Percentiles rank a stretch among this genome's conserved stretches.
Evolutionary conservation across 2,113 vertebrate species (phyloP).

Genomic region (Alligator mississippiensis): DNA sequence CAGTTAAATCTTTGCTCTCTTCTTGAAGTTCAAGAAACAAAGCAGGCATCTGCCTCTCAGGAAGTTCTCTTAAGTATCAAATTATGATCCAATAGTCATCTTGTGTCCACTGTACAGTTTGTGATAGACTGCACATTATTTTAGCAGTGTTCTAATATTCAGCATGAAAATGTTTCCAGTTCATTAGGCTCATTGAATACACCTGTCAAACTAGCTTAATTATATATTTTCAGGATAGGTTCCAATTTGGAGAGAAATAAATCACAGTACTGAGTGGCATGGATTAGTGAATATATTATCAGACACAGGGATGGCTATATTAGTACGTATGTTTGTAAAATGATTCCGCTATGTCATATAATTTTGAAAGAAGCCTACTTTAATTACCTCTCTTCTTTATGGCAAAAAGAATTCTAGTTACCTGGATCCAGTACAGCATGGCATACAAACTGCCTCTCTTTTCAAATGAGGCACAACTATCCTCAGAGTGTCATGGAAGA

Average conservation of each 20-base stretch:
- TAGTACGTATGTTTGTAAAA: not conserved
- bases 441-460: fast-evolving
- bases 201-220: not conserved
- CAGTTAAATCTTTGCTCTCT: not conserved
- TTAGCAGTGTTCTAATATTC: not conserved
- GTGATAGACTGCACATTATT: not conserved
- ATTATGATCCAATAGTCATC: not conserved
- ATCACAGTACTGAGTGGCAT: fast-evolving
- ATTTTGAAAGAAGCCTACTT: not conserved
- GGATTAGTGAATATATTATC: fast-evolving
- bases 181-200: not conserved
- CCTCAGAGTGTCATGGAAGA: not conserved
- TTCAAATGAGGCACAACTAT: not conserved
- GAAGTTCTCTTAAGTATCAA: not conserved
- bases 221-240: not conserved
- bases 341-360: not conserved
- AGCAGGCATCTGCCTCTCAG: not conserved
- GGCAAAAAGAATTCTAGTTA: not conserved
- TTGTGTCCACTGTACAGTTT: not conserved
- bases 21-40: not conserved
- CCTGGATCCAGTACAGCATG: not conserved
- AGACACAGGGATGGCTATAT: fast-evolving
- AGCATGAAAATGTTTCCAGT: not conserved
- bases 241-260: not conserved
- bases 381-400: not conserved